phyloP scores from a whole-genome alignment of 2,888 invertebrate genomes.

The Atrina japonica region DNA sequence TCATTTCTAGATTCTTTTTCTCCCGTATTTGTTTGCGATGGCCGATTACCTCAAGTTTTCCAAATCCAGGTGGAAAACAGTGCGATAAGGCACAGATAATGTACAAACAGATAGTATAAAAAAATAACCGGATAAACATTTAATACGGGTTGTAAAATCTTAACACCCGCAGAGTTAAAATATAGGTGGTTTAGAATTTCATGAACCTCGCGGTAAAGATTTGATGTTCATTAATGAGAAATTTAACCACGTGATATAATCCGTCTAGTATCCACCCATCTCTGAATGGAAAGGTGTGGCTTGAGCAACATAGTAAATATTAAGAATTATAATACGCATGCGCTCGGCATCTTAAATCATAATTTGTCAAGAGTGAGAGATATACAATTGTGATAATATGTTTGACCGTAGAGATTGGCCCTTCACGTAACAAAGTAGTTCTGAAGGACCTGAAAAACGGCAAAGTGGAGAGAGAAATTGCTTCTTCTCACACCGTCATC shows the following conservation, averaged over 20 bases:
- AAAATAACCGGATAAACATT: too few species aligned
- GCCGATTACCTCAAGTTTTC: too few species aligned
- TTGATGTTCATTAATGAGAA: conserved; percentile 21
- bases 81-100: too few species aligned
- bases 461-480: conserved; percentile 37
- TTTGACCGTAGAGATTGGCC: conserved; percentile 51
- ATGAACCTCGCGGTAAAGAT: conserved; percentile 22
- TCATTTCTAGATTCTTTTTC: too few species aligned
- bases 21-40: too few species aligned
- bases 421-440: conserved; percentile 55
- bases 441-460: conserved; percentile 45
- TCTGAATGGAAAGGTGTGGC: conserved; percentile 49
- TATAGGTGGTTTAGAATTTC: conserved; percentile 10
- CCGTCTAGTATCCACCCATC: conserved; percentile 31
- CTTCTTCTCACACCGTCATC: conserved; percentile 29
- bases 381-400: conserved; percentile 47
- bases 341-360: conserved; percentile 44
- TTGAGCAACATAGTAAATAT: conserved; percentile 42
- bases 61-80: too few species aligned
- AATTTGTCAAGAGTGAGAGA: conserved; percentile 61
- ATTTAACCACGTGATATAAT: conserved; percentile 1
- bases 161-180: conserved; percentile 5
- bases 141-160: too few species aligned
- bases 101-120: too few species aligned
- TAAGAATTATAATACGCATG: conserved; percentile 52